Conservation (phyloP, 2,888 invertebrate species). For the Brassicogethes aeneus region DNA sequence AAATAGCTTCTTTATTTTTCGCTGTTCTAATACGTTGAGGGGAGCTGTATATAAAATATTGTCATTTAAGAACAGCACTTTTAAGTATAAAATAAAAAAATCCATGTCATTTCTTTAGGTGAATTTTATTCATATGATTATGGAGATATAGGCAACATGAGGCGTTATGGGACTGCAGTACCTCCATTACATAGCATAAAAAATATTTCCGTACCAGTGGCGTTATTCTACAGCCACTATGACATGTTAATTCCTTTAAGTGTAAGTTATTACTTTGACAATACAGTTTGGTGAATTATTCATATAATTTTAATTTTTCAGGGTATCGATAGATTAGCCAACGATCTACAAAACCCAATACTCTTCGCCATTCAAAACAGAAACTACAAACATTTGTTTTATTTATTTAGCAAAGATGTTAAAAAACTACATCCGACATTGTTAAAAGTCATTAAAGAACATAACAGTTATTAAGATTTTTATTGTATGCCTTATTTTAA, state of each 20-base stretch:
- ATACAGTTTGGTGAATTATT: not conserved
- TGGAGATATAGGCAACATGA: not conserved
- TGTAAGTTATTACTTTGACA: not conserved
- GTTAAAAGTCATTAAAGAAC: too few relatives aligned
- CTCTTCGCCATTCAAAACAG: not conserved
- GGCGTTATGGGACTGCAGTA: not conserved
- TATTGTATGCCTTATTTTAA: too few relatives aligned
- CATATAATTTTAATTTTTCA: not conserved
- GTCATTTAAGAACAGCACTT: too few relatives aligned
- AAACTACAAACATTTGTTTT: not conserved
- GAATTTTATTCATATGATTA: not conserved
- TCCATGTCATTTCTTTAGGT: not conserved
- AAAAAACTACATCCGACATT: too few relatives aligned
- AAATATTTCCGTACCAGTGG: not conserved
- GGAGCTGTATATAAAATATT: too few relatives aligned
- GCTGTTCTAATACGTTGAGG: too few relatives aligned
- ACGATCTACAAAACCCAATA: not conserved
- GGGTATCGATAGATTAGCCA: not conserved
- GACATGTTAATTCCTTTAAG: not conserved
- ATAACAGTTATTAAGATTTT: too few relatives aligned
- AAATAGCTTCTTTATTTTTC: too few relatives aligned
- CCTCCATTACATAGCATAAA: not conserved
- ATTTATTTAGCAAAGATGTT: too few relatives aligned
- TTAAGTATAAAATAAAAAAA: too few relatives aligned
- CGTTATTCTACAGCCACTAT: not conserved